Evolutionary conservation across 1,140 invertebrate species (phyloP), one percentile per base, ranked within the genome.

Genomic region (Rhizoglyphus robini): DNA sequence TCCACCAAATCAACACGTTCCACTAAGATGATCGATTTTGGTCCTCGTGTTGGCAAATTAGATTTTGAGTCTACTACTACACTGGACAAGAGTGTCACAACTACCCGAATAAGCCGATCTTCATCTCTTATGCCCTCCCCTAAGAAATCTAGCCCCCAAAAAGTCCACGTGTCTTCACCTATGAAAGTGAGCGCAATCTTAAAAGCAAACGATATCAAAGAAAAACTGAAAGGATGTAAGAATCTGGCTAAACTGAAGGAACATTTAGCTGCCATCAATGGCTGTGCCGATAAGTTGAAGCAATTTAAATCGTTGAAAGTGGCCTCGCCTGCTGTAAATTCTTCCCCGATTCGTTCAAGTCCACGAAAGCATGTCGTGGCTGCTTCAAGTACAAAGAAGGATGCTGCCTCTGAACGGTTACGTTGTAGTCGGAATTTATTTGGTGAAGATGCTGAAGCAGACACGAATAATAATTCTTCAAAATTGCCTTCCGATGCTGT

Each of bases 291-390:
- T 29, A 49, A 64, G 30, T 15, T 64, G 2, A 48, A 57, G 41
- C 8, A 64, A 38, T 49, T 49, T 29, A 64, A 64, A 36, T 18
- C 20, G 23, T 27, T 64, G 23, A 63, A 63, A 51, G 32, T 63
- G n/a, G n/a, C n/a, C n/a, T n/a, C n/a, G n/a, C 78, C 2, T 77
- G 76, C 71, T 71, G 79, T 65, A 71, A 81, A 70, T 84, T 83
- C 75, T 79, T 82, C 57, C 75, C 80, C 32, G 72, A 86, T 30
- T 79, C 79, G 20, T 27, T 30, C 31, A 31, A 59, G 31, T n/a
- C 25, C 30, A n/a, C 25, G 30, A 59, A 59, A 34, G n/a, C n/a
- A n/a, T n/a, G n/a, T n/a, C n/a, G n/a, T n/a, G n/a, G n/a, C n/a
- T n/a, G n/a, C n/a, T 41, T 41, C 18, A 8, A 41, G 18, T 41